Percentiles rank a stretch among this genome's conserved stretches.
These are phyloP conservation scores for Acipenser ruthenus DNA, from an alignment of 2,797 vertebrate genomes.

Conservation along the genomic window DNA sequence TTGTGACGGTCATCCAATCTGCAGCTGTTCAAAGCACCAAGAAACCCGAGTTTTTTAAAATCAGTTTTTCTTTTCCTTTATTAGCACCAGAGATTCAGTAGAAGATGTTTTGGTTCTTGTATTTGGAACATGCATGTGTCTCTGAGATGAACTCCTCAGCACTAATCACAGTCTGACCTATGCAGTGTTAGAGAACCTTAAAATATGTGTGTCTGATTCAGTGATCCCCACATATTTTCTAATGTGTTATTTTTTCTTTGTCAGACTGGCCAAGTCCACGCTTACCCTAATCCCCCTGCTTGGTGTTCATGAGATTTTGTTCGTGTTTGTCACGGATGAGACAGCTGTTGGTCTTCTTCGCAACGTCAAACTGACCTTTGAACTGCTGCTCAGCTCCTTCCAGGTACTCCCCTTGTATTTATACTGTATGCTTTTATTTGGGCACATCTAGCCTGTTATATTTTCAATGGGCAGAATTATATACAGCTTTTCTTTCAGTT, in stretches of 20 bases:
- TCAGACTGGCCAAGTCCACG: constrained; percentile 14
- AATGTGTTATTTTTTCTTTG: neutral
- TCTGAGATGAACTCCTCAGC: no score
- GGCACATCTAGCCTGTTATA: neutral
- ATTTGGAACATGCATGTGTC: no score
- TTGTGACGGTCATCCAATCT: no score
- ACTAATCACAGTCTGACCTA: no score
- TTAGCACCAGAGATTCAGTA: no score
- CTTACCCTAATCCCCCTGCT: constrained; percentile 18
- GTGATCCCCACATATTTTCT: no score
- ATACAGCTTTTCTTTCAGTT: neutral
- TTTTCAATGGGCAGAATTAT: neutral
- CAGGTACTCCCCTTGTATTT: constrained; percentile 9
- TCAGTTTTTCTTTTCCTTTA: no score
- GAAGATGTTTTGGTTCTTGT: no score
- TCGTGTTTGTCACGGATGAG: constrained; percentile 15
- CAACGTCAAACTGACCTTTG: constrained; percentile 13
- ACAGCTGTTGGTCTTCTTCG: constrained; percentile 8
- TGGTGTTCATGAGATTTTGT: constrained; percentile 15
- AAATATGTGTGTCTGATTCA: neutral
- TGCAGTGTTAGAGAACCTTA: neutral
- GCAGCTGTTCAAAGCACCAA: no score
- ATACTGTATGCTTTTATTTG: neutral
- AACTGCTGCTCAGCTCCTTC: constrained; percentile 15
- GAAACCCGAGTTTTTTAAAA: no score